These are phyloP conservation scores for Dicaeum eximium DNA, from an alignment of 2,113 vertebrate species.

Conservation along the genomic window DNA sequence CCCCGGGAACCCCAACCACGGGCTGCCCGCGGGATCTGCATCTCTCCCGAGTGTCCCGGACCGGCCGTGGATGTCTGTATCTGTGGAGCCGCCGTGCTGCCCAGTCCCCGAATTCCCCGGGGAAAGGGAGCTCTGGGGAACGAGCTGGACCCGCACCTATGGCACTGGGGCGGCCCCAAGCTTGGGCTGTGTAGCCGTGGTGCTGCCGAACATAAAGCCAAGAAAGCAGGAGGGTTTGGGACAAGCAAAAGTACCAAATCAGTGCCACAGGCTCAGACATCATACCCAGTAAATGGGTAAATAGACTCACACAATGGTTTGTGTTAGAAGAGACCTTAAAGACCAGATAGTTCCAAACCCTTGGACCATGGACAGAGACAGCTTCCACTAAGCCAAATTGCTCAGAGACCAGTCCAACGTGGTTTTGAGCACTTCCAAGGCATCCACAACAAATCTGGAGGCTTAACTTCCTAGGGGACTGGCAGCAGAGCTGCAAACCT, in stretches of 20 bases:
- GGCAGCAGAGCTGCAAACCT: neutral
- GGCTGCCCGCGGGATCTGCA: neutral
- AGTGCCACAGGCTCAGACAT: neutral
- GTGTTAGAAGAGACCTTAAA: neutral
- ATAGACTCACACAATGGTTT: neutral
- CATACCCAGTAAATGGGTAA: accelerated
- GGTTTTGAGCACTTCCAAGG: neutral
- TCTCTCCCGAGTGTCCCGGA: accelerated
- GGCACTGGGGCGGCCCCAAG: accelerated
- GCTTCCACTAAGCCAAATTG: neutral
- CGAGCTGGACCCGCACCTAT: accelerated
- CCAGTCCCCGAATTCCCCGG: neutral
- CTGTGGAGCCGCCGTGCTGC: neutral
- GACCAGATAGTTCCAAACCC: neutral
- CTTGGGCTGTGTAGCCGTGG: neutral
- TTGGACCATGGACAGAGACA: no score
- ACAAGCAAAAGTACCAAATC: neutral
- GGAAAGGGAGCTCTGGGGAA: neutral
- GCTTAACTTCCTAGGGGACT: neutral
- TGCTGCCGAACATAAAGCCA: neutral
- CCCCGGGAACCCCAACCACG: neutral
- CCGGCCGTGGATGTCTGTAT: neutral
- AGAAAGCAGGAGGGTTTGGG: neutral
- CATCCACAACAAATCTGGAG: neutral
- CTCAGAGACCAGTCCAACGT: neutral